Conservation (phyloP, 2,113 vertebrate genomes). For the Calidris pygmaea region DNA sequence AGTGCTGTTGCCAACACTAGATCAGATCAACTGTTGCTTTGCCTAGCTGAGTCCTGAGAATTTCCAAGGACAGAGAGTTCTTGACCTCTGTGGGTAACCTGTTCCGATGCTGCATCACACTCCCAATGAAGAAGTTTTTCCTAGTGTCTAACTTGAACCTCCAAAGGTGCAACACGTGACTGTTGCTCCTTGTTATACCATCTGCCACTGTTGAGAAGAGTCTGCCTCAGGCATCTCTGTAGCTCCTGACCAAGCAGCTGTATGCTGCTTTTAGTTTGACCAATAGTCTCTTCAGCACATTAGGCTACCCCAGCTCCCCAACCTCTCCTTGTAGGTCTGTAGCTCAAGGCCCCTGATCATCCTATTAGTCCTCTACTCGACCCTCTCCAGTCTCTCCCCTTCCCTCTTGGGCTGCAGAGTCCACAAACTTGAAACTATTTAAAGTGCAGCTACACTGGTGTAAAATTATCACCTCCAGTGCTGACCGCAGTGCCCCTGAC, state of each 20-base stretch:
- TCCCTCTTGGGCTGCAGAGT: background rate
- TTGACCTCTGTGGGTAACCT: background rate
- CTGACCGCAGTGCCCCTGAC: background rate
- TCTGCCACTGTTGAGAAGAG: background rate
- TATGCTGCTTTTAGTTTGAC: background rate
- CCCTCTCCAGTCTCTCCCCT: background rate
- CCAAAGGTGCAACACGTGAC: background rate
- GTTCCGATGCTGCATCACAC: background rate
- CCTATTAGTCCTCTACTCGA: background rate
- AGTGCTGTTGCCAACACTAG: background rate
- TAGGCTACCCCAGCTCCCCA: background rate
- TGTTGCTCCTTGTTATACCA: background rate
- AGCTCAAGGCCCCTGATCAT: background rate
- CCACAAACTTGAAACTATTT: background rate
- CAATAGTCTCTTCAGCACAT: background rate
- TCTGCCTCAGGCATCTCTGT: background rate
- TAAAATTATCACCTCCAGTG: background rate
- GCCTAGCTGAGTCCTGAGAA: background rate
- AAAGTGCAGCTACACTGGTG: background rate
- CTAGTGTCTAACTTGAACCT: background rate
- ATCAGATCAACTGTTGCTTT: background rate
- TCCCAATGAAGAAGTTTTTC: background rate
- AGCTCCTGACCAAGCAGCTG: background rate
- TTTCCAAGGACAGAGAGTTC: background rate
- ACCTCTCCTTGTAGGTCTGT: background rate